Percentiles rank a stretch among this genome's conserved stretches.
phyloP scores from a whole-genome alignment of 2,797 vertebrate species.

The Hylomyscus alleni region DNA sequence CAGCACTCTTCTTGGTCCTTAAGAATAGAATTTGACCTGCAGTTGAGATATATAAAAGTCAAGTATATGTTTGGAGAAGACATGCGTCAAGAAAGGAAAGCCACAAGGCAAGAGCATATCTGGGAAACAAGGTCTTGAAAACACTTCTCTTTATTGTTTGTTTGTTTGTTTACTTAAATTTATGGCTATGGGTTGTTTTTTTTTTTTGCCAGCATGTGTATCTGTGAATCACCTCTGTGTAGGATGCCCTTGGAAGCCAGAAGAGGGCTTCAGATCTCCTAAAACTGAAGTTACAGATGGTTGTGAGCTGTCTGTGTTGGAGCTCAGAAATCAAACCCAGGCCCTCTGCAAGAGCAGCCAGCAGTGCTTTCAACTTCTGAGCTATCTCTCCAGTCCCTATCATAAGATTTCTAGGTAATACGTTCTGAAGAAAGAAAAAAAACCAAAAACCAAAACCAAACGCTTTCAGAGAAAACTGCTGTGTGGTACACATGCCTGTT shows the following conservation, averaged over 20 bases:
- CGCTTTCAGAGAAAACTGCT: neutral
- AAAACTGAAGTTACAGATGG: neutral
- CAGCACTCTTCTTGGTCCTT: conserved; percentile 12
- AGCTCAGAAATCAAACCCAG: neutral
- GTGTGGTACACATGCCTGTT: neutral
- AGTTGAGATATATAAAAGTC: conserved; percentile 55
- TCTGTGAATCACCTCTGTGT: neutral
- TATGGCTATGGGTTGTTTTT: neutral
- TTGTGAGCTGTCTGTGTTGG: neutral
- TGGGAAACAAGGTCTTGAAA: conserved; percentile 66
- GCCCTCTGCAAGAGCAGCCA: neutral
- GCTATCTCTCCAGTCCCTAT: neutral
- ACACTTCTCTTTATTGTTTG: conserved; percentile 21
- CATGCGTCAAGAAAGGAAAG: neutral
- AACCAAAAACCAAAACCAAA: too few species aligned
- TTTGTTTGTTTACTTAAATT: neutral
- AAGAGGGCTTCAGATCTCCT: neutral
- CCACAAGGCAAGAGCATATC: conserved; percentile 15
- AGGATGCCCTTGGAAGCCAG: neutral
- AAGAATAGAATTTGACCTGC: conserved; percentile 57
- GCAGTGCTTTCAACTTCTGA: neutral
- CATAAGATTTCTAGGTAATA: conserved; percentile 60
- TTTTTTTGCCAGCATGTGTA: neutral
- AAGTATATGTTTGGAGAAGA: neutral
- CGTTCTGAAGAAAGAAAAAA: neutral